Conservation (phyloP, 2,113 vertebrate species). For the Sialia sialis region DNA sequence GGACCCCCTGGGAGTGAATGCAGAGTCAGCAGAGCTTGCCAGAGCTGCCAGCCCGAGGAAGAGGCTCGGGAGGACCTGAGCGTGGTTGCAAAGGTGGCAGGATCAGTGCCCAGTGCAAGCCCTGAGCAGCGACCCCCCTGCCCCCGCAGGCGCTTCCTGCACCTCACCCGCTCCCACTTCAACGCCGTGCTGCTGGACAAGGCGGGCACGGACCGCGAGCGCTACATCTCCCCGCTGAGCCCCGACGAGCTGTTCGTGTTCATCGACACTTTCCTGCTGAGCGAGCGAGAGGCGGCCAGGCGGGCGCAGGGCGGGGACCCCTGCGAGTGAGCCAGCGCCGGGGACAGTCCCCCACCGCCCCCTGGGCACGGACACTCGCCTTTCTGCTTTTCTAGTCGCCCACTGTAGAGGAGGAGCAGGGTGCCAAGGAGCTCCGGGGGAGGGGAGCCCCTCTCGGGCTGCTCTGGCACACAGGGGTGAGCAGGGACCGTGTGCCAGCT, state of each 20-base stretch:
- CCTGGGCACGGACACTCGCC: not conserved
- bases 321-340: conserved; percentile 78
- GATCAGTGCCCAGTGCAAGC: not conserved
- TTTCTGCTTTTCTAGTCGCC: not conserved
- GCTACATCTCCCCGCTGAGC: conserved; percentile 80
- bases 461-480: not conserved
- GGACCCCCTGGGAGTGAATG: too few species aligned
- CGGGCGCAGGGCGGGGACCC: conserved; percentile 72
- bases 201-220: conserved; percentile 84
- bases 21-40: not conserved
- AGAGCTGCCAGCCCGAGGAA: not conserved
- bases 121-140: not conserved
- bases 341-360: not conserved
- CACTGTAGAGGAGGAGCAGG: not conserved
- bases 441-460: not conserved
- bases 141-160: conserved; percentile 80
- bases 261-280: conserved; percentile 87
- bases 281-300: conserved; percentile 74
- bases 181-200: conserved; percentile 90
- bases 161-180: conserved; percentile 85
- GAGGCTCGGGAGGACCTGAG: not conserved
- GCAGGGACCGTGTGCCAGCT: not conserved
- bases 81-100: accelerated
- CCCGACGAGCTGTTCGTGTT: conserved; percentile 88
- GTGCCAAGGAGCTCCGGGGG: not conserved